Percentiles rank a stretch among this genome's conserved stretches.
Evolutionary conservation across 2,113 vertebrate species (phyloP).

Genomic region (Catharus fuscescens): DNA sequence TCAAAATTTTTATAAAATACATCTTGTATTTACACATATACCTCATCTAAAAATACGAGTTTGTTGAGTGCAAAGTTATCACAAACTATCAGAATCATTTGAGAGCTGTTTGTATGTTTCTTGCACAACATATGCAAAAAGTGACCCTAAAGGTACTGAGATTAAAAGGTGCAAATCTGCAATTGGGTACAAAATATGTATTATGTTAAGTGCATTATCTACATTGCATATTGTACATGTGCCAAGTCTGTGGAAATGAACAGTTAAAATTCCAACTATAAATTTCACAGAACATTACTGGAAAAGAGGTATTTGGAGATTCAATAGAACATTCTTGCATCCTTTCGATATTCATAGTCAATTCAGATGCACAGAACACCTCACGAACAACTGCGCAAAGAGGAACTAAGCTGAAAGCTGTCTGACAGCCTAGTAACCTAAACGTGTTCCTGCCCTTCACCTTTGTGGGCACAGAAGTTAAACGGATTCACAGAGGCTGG

Average conservation of each 20-base stretch:
- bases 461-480: neutral
- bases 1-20: conserved; percentile 65
- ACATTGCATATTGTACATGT: conserved; percentile 27
- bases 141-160: conserved; percentile 23
- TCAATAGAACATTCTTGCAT: neutral
- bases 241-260: neutral
- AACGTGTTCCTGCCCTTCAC: neutral
- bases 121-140: conserved; percentile 40
- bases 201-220: conserved; percentile 18
- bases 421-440: neutral
- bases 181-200: conserved; percentile 37
- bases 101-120: conserved; percentile 30
- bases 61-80: conserved; percentile 44
- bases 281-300: neutral
- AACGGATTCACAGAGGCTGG: neutral
- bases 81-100: conserved; percentile 43
- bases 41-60: conserved; percentile 61
- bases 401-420: neutral
- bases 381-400: neutral
- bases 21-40: conserved; percentile 64
- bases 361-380: neutral
- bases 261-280: neutral
- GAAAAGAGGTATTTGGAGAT: neutral
- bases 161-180: conserved; percentile 54
- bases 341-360: neutral